A percentile compares a stretch with the other conserved stretches of the same genome.
Conservation (phyloP, 1,140 invertebrate genomes). For the Bombus ignitus region DNA sequence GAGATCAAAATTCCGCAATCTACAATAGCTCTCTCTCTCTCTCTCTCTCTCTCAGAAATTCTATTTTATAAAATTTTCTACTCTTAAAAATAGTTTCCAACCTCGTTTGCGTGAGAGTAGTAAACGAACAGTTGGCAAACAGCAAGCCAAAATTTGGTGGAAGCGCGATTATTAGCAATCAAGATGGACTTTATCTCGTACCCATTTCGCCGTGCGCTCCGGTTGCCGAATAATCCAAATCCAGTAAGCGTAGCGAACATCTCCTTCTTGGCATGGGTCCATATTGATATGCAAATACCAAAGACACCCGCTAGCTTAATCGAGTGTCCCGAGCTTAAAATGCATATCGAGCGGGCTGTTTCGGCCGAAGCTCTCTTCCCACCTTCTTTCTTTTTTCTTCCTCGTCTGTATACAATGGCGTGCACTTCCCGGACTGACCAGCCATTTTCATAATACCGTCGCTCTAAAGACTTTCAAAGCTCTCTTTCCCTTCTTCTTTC, state of each 20-base stretch:
- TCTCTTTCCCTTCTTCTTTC: conserved; percentile 37
- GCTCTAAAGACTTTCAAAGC: conserved; percentile 65
- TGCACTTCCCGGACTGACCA: conserved; percentile 35
- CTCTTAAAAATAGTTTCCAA: no score
- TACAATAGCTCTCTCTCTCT: no score
- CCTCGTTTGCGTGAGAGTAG: not conserved
- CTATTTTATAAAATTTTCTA: no score
- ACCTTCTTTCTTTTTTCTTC: no score
- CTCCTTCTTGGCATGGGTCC: conserved; percentile 58
- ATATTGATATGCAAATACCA: conserved; percentile 76
- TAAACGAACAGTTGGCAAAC: not conserved
- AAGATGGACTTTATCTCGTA: not conserved
- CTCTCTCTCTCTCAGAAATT: no score
- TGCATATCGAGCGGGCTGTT: conserved; percentile 50
- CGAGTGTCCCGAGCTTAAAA: conserved; percentile 72
- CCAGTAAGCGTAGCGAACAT: conserved; percentile 22
- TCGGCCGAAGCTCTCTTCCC: conserved; percentile 12
- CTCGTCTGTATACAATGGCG: not conserved
- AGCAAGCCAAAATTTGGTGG: not conserved
- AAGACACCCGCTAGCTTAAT: conserved; percentile 72
- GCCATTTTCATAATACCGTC: conserved; percentile 68
- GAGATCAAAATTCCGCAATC: no score
- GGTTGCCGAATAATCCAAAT: conserved; percentile 40
- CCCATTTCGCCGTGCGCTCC: not conserved
- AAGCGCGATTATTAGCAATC: conserved; percentile 1